Conservation (phyloP, 1,140 invertebrate species). For the Armadillidium nasatum region DNA sequence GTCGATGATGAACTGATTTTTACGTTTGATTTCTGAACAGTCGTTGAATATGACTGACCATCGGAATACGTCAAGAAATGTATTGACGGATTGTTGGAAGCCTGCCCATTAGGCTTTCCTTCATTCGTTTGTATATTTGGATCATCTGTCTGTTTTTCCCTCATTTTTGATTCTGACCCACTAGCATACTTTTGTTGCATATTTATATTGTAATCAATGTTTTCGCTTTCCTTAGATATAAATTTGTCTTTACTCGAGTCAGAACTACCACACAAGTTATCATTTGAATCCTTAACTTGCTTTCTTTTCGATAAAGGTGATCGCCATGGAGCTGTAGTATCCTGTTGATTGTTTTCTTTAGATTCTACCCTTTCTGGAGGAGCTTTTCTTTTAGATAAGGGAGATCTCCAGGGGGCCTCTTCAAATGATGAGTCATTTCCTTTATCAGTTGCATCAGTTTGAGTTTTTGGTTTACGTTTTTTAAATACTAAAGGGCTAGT, state of each 20-base stretch:
- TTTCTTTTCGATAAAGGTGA: too few species aligned
- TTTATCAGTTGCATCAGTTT: neutral
- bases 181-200: neutral
- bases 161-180: neutral
- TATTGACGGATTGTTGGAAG: neutral
- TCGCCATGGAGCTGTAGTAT: too few species aligned
- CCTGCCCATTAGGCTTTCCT: neutral
- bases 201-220: neutral
- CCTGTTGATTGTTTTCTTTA: too few species aligned
- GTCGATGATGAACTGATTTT: neutral
- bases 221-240: neutral
- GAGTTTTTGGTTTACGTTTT: neutral
- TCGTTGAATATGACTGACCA: neutral
- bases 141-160: neutral
- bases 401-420: neutral
- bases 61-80: neutral
- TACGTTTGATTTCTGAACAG: neutral
- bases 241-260: too few species aligned
- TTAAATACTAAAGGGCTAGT: neutral
- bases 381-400: neutral
- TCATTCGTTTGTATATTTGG: neutral
- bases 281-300: too few species aligned
- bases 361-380: neutral
- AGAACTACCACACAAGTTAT: too few species aligned
- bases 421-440: neutral